These are phyloP conservation scores for Neotragus moschatus DNA, from an alignment of 2,113 vertebrate species.

Conservation along the genomic window DNA sequence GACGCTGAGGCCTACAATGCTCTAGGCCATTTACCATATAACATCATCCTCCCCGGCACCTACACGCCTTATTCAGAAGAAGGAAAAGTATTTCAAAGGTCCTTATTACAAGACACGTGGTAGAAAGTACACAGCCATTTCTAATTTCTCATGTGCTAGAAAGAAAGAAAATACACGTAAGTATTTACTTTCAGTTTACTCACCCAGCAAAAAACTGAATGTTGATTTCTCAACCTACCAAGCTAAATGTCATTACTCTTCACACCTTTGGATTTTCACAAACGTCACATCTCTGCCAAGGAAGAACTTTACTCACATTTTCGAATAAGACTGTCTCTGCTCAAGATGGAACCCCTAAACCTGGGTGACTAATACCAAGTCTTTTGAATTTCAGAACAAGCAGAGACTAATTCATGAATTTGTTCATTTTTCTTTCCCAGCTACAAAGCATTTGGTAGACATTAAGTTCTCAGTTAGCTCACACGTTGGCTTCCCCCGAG, in stretches of 20 bases:
- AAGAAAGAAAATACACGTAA: not conserved
- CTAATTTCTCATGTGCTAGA: not conserved
- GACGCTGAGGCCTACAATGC: not conserved
- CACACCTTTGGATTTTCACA: constrained; percentile 8
- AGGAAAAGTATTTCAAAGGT: not conserved
- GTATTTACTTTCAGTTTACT: not conserved
- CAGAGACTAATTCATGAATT: constrained; percentile 38
- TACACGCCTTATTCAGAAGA: not conserved
- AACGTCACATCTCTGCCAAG: not conserved
- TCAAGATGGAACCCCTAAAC: not conserved
- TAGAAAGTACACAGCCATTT: not conserved
- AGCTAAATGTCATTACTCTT: not conserved
- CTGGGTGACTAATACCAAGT: not conserved
- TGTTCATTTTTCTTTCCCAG: not conserved
- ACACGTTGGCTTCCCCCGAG: not conserved
- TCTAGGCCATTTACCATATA: not conserved
- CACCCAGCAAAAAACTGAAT: constrained; percentile 12
- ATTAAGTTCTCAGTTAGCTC: not conserved
- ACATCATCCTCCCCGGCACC: not conserved
- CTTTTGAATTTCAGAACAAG: constrained; percentile 34
- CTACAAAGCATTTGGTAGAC: not conserved
- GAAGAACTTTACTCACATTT: not conserved
- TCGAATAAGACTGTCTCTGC: not conserved
- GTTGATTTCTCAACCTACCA: constrained; percentile 21
- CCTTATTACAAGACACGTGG: not conserved